A percentile compares a stretch with the other conserved stretches of the same genome.
These are phyloP conservation scores for Homarus americanus DNA, from an alignment of 1,140 invertebrate species.

Conservation along the genomic window DNA sequence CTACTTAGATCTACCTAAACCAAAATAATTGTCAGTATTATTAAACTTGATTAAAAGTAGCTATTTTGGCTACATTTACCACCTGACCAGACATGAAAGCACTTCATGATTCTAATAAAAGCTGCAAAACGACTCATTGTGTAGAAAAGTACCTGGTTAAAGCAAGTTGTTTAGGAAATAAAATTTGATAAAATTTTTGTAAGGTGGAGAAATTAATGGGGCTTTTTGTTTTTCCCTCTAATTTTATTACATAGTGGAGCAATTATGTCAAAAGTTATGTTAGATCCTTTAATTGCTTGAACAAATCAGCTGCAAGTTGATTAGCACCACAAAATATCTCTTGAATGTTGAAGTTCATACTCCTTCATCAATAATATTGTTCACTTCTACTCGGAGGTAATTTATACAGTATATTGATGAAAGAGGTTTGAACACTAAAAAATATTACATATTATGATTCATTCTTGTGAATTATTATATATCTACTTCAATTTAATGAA, in stretches of 20 bases:
- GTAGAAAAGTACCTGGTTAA: neutral
- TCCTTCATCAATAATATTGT: neutral
- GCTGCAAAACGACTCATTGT: neutral
- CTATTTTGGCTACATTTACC: neutral
- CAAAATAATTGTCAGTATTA: too few relatives aligned
- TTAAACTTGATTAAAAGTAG: too few relatives aligned
- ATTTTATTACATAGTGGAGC: neutral
- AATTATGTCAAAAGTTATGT: neutral
- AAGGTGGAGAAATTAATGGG: neutral
- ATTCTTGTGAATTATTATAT: neutral
- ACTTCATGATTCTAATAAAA: neutral
- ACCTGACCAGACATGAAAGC: too few relatives aligned
- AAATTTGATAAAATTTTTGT: neutral
- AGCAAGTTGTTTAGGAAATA: neutral
- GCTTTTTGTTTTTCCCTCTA: neutral
- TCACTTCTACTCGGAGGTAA: neutral
- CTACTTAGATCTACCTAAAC: too few relatives aligned
- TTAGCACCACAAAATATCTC: neutral
- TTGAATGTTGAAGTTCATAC: neutral
- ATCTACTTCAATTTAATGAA: neutral
- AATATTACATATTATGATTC: neutral
- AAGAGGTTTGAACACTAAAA: neutral
- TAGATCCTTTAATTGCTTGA: neutral
- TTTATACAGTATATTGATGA: neutral
- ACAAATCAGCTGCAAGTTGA: neutral